These are phyloP conservation scores for Rousettus madagascariensis DNA, from an alignment of 2,797 vertebrate genomes.

Conservation along the genomic window DNA sequence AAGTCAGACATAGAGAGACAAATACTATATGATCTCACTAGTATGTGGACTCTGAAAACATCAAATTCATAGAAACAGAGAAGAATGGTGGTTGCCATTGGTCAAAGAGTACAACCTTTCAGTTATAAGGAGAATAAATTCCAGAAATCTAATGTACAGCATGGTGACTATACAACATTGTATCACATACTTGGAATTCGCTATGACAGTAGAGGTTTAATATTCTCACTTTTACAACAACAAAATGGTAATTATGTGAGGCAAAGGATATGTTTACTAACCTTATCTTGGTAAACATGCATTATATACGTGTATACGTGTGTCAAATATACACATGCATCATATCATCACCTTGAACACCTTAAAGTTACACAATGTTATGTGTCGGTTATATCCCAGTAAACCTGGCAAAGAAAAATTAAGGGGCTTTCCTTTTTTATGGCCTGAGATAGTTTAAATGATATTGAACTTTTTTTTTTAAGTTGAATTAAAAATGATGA, in stretches of 20 bases:
- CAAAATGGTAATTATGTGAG: background rate
- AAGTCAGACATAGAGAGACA: background rate
- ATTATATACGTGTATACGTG: background rate
- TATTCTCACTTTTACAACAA: background rate
- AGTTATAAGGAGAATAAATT: background rate
- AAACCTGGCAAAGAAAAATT: background rate
- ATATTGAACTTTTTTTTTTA: background rate
- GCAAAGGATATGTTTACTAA: background rate
- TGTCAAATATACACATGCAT: background rate
- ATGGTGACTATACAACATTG: background rate
- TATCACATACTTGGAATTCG: background rate
- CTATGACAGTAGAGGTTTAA: background rate
- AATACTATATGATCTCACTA: background rate
- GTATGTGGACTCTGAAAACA: background rate
- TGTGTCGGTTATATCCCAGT: background rate
- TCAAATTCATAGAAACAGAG: background rate
- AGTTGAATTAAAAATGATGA: conserved; percentile 11
- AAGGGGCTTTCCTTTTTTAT: background rate
- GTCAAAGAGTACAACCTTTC: background rate
- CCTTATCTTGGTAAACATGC: background rate
- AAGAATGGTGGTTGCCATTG: background rate
- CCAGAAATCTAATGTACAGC: background rate
- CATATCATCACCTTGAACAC: background rate
- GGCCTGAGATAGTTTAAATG: conserved; percentile 19
- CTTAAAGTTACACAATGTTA: background rate